phyloP scores from a whole-genome alignment of 2,797 vertebrate genomes.

The Xenentodon cancila region DNA sequence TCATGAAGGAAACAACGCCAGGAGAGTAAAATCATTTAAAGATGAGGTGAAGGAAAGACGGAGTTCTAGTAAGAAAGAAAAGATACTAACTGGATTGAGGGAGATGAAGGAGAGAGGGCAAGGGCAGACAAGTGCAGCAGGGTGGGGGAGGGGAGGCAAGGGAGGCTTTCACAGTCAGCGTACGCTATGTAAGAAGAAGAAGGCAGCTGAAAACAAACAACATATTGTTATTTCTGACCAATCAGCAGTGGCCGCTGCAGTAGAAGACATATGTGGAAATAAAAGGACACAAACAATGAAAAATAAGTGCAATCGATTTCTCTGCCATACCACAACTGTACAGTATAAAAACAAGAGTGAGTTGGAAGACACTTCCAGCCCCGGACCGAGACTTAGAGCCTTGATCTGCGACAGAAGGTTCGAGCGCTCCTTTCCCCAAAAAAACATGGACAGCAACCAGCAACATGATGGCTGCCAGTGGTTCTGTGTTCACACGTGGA shows the following conservation, averaged over 20 bases:
- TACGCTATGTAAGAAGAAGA: constrained; percentile 62
- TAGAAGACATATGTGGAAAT: constrained; percentile 73
- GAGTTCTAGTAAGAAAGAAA: constrained; percentile 51
- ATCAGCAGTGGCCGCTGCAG: constrained; percentile 63
- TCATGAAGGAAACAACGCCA: constrained; percentile 64
- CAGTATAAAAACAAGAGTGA: constrained; percentile 56
- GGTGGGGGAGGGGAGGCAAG: constrained; percentile 43
- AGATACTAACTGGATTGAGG: constrained; percentile 50
- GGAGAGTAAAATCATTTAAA: constrained; percentile 61
- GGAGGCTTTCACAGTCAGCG: constrained; percentile 50
- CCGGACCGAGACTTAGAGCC: constrained; percentile 45
- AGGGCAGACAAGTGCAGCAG: constrained; percentile 53
- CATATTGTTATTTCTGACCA: constrained; percentile 64
- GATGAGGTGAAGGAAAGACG: constrained; percentile 40
- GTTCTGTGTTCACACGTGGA: constrained; percentile 53
- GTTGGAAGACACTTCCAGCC: constrained; percentile 44
- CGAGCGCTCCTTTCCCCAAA: constrained; percentile 28
- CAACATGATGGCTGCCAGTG: constrained; percentile 59
- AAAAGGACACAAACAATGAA: constrained; percentile 49
- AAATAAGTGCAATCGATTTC: constrained; percentile 79
- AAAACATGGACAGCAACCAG: constrained; percentile 14
- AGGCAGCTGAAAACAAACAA: constrained; percentile 71
- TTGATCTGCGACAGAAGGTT: constrained; percentile 35
- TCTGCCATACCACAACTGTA: constrained; percentile 63
- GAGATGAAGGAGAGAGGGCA: constrained; percentile 59